Percentiles rank a stretch among this genome's conserved stretches.
Conservation (phyloP, 92 coral and sea anemone genomes). For the Bergia sp. region DNA sequence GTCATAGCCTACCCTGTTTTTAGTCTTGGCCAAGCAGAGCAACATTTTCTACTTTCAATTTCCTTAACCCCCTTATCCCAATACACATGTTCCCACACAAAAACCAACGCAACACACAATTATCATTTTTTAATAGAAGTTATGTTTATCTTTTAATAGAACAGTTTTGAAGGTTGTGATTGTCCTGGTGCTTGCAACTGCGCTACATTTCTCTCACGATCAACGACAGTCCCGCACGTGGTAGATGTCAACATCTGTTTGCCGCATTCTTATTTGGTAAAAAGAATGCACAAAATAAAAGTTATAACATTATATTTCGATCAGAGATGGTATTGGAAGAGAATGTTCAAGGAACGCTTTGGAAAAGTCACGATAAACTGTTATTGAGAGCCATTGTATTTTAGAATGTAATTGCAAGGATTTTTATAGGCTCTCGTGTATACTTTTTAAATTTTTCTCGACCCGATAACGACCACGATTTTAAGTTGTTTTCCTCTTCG, state of each 20-base stretch:
- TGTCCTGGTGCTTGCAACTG: slow-evolving; percentile 29
- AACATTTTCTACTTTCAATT: not conserved
- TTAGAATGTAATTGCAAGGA: not conserved
- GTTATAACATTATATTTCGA: not conserved
- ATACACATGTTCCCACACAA: not conserved
- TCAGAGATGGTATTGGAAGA: not conserved
- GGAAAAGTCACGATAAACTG: slow-evolving; percentile 9
- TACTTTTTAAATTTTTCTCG: slow-evolving; percentile 12
- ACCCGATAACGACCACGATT: not conserved
- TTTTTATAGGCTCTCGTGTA: not conserved
- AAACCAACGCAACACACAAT: not conserved
- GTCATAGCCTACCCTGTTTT: not conserved
- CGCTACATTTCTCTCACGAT: slow-evolving; percentile 2
- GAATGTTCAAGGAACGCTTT: not conserved
- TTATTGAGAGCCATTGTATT: not conserved
- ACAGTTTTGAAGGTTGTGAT: not conserved
- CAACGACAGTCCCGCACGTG: not conserved
- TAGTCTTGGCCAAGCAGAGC: not conserved
- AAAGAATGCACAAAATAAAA: not conserved
- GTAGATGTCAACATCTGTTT: slow-evolving; percentile 16
- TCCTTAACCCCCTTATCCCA: not conserved
- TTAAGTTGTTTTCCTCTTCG: slow-evolving; percentile 10
- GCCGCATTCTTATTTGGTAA: not conserved
- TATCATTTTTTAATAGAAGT: not conserved
- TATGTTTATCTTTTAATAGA: not conserved